A percentile compares a stretch with the other conserved stretches of the same genome.
phyloP scores from a whole-genome alignment of 2,797 vertebrate genomes.

The Chaetophractus vellerosus region DNA sequence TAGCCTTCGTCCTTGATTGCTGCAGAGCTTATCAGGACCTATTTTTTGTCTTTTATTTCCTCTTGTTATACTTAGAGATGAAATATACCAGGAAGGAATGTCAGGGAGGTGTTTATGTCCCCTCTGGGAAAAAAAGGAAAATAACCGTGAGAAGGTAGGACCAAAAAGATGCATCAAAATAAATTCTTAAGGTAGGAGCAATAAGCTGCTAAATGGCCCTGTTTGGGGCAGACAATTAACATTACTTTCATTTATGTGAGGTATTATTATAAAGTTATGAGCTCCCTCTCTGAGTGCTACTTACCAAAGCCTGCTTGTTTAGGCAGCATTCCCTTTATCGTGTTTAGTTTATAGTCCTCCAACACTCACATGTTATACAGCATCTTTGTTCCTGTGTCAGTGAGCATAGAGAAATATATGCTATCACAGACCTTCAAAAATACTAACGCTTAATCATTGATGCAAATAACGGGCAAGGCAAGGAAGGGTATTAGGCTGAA shows the following conservation, averaged over 20 bases:
- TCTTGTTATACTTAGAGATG: conserved; percentile 53
- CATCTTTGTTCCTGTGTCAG: conserved; percentile 1
- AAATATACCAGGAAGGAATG: conserved; percentile 53
- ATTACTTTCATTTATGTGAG: conserved; percentile 63
- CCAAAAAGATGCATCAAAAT: conserved; percentile 57
- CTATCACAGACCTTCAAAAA: not conserved
- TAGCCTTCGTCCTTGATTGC: not conserved
- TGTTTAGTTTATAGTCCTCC: conserved; percentile 45
- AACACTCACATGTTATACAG: not conserved
- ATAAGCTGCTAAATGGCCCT: conserved; percentile 61
- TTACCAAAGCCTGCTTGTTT: conserved; percentile 39
- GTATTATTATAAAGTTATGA: conserved; percentile 52
- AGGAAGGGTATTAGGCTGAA: not conserved
- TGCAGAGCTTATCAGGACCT: not conserved
- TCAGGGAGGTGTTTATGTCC: conserved; percentile 46
- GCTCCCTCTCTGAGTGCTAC: conserved; percentile 13
- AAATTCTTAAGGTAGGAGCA: conserved; percentile 61
- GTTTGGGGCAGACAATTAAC: conserved; percentile 68
- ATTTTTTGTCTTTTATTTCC: conserved; percentile 45
- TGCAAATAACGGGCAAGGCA: not conserved
- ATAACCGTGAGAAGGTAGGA: conserved; percentile 47
- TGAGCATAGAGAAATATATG: not conserved
- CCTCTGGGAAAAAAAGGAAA: conserved; percentile 59
- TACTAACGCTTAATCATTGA: not conserved
- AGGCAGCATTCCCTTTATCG: conserved; percentile 15